Base-by-base conservation (phyloP, 2,888 invertebrate species). In the Athalia rosae region DNA sequence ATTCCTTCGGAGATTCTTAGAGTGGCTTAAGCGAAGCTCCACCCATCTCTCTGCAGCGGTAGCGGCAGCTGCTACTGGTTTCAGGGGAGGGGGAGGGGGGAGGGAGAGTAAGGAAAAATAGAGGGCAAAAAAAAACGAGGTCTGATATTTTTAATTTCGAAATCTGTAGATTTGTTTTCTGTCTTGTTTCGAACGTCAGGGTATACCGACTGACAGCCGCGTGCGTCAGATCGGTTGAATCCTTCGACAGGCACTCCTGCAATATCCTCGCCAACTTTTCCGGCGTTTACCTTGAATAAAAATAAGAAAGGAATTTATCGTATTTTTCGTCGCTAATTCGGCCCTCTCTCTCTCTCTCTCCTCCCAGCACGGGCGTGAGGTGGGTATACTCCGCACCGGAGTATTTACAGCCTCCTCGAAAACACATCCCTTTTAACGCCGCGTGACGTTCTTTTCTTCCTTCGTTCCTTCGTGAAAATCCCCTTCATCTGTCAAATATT, bases 381-480 rank as follows among this genome's bases (percentile, higher is more conserved):
- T 50, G 3, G 53, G n/a, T 67, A 67, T 66, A 48, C 43, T 66
- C 48, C 9, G 15, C 48, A 15, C 48, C 9, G 4, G 64, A 45
- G 53, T 53, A 53, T 53, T 53, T 67, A 28, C 28, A 28, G 67
- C 67, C 48, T 53, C 50, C 67, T 67, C 53, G 45, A 67, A 67
- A 67, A 67, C 41, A 67, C 53, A 67, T 67, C 53, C 67, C 28
- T 67, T 67, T 67, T 67, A 67, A 53, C 67, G 53, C 53, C 67
- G 41, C 48, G n/a, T 28, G 28, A 28, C 28, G 28, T 28, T 28
- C 28, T 28, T 28, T 28, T 28, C 28, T 28, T 28, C 28, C 28
- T 28, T 28, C 28, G 28, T 28, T 53, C 66, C 45, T 66, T 15
- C 9, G 66, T 66, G 43, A 62, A 48, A 48, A n/a, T n/a, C 66